phyloP scores from a whole-genome alignment of 2,797 vertebrate species.

The Sebastes taczanowskii region DNA sequence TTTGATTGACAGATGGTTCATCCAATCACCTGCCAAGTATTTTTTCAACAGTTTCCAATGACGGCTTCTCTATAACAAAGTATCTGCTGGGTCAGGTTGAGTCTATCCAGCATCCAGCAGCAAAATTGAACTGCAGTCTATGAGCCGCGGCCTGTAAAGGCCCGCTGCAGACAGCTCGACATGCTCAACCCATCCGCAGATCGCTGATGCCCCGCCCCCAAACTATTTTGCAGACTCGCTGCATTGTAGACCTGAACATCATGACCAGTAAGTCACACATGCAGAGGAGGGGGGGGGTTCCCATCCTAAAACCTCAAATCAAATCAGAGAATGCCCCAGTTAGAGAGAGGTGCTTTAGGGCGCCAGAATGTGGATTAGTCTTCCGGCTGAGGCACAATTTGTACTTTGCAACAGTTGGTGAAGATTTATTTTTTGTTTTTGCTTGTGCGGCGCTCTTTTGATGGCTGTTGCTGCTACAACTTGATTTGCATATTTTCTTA shows the following conservation, averaged over 20 bases:
- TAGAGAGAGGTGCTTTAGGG: conserved; percentile 2
- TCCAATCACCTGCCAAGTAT: no score
- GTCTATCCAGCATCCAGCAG: fast-evolving
- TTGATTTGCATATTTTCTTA: conserved; percentile 40
- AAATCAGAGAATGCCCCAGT: conserved; percentile 23
- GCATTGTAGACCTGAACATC: not conserved
- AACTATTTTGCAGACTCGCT: not conserved
- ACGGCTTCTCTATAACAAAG: no score
- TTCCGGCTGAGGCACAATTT: conserved; percentile 34
- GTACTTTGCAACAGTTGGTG: conserved; percentile 41
- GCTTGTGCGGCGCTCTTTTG: conserved; percentile 4
- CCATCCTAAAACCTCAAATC: not conserved
- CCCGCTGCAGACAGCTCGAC: no score
- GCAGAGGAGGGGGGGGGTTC: not conserved
- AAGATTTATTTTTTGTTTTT: conserved; percentile 12
- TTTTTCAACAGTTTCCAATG: no score
- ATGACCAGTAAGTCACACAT: not conserved
- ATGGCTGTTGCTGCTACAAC: conserved; percentile 12
- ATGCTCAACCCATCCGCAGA: no score
- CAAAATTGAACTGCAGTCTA: no score
- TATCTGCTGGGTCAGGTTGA: no score
- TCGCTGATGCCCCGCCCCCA: not conserved
- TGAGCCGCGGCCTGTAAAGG: no score
- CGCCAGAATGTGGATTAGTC: conserved; percentile 35
- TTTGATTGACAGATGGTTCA: no score